phyloP scores from a whole-genome alignment of 2,888 invertebrate genomes.

The Pterostichus madidus region DNA sequence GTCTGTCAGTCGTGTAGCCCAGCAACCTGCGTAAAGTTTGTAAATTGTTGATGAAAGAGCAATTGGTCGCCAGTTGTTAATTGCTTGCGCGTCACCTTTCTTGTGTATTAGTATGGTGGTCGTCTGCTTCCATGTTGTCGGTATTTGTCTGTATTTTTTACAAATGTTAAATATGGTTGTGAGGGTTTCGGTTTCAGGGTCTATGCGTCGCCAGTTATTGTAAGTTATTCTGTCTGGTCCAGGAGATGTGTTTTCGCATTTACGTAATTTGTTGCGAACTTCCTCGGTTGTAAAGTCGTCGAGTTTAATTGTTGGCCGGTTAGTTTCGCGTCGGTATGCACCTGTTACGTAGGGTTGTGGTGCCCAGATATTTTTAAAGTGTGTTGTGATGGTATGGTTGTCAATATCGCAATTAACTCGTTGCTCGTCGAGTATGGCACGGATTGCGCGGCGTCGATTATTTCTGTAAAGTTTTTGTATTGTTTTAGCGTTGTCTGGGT shows the following conservation, averaged over 20 bases:
- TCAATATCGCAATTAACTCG: too few relatives aligned
- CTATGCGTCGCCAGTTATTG: not conserved
- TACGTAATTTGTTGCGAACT: not conserved
- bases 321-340: too few relatives aligned
- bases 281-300: slow-evolving; percentile 3
- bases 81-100: not conserved
- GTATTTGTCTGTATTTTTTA: not conserved
- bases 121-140: not conserved
- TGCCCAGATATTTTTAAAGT: too few relatives aligned
- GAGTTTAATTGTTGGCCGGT: not conserved
- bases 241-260: not conserved
- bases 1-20: slow-evolving; percentile 24
- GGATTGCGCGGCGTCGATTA: too few relatives aligned
- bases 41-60: not conserved
- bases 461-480: too few relatives aligned
- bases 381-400: too few relatives aligned
- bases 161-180: slow-evolving; percentile 21
- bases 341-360: too few relatives aligned
- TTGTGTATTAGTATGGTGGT: slow-evolving; percentile 10
- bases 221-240: slow-evolving; percentile 15
- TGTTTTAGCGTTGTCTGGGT: too few relatives aligned
- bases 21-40: not conserved
- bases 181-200: not conserved
- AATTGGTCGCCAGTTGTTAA: slow-evolving; percentile 29
- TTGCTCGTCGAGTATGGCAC: too few relatives aligned